phyloP scores from a whole-genome alignment of 2,113 vertebrate genomes.

The Chionodraco myersi region DNA sequence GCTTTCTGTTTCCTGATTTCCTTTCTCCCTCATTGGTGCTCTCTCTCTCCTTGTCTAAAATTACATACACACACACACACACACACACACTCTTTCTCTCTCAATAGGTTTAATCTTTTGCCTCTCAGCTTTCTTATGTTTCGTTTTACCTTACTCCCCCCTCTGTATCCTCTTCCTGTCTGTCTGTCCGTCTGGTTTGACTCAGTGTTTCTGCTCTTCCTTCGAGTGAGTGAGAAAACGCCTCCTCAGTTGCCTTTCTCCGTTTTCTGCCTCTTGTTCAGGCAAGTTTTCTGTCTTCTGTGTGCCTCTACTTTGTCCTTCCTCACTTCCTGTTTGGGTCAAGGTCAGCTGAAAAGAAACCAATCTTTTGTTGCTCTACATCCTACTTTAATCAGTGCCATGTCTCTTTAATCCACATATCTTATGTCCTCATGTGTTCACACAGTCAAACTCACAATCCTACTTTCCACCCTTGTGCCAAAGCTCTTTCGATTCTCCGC shows the following conservation, averaged over 20 bases:
- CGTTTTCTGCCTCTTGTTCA: slow-evolving; percentile 14
- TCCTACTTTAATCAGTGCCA: slow-evolving; percentile 8
- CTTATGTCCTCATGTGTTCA: slow-evolving; percentile 11
- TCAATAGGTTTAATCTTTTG: slow-evolving; percentile 15
- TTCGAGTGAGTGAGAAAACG: neutral
- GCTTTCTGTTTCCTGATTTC: slow-evolving; percentile 2
- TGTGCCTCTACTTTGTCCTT: neutral
- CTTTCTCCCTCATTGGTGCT: neutral
- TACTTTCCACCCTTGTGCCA: slow-evolving; percentile 33
- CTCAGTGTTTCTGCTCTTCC: neutral
- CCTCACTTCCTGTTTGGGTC: slow-evolving; percentile 10
- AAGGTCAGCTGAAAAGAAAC: neutral
- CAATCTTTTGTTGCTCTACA: neutral
- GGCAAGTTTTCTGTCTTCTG: slow-evolving; percentile 22
- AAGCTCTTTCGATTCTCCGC: slow-evolving; percentile 59
- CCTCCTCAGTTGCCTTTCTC: neutral
- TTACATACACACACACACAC: neutral
- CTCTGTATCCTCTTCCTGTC: slow-evolving; percentile 26
- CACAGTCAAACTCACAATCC: slow-evolving; percentile 26
- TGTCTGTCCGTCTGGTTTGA: slow-evolving; percentile 16
- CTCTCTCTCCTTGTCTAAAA: neutral
- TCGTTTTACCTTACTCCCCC: neutral
- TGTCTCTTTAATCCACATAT: slow-evolving; percentile 5
- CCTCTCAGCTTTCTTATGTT: slow-evolving; percentile 7
- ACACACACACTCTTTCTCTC: neutral